A percentile compares a stretch with the other conserved stretches of the same genome.
Evolutionary conservation across 2,113 vertebrate genomes (phyloP).

Genomic region (Festucalex cinctus): DNA sequence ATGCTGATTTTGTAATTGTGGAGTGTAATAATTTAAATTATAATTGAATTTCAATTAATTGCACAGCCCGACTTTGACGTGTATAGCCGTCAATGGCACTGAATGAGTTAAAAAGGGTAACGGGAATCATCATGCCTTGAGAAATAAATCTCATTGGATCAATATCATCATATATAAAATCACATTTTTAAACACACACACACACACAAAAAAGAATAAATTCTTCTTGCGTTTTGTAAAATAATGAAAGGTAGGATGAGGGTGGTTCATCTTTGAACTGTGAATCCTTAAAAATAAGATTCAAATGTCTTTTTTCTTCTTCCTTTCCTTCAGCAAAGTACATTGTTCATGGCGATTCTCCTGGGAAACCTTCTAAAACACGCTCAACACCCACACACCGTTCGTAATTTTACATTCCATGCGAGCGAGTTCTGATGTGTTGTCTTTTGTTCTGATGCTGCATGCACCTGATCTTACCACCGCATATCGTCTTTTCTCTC

Average conservation of each 20-base stretch:
- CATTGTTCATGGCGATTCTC: constrained; percentile 49
- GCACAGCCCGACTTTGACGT: too few species aligned
- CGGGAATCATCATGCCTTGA: not conserved
- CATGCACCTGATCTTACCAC: constrained; percentile 30
- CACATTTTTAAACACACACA: too few species aligned
- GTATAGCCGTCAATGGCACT: too few species aligned
- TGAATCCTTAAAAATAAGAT: constrained; percentile 29
- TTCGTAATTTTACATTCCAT: constrained; percentile 46
- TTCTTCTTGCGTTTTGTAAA: constrained; percentile 28
- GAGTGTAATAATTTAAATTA: too few species aligned
- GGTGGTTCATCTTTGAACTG: constrained; percentile 45
- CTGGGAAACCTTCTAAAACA: constrained; percentile 54
- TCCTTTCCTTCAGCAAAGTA: constrained; percentile 52
- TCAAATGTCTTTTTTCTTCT: constrained; percentile 11
- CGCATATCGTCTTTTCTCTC: constrained; percentile 5
- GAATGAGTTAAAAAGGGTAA: not conserved
- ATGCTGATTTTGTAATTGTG: too few species aligned
- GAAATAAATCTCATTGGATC: not conserved
- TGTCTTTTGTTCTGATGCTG: constrained; percentile 26
- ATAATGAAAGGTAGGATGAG: constrained; percentile 40
- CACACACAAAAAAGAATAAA: not conserved
- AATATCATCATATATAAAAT: not conserved
- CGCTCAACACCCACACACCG: constrained; percentile 62
- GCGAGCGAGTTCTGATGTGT: constrained; percentile 14
- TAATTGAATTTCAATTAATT: too few species aligned